Conservation (phyloP, 1,140 invertebrate species). For the Conus ventricosus region DNA sequence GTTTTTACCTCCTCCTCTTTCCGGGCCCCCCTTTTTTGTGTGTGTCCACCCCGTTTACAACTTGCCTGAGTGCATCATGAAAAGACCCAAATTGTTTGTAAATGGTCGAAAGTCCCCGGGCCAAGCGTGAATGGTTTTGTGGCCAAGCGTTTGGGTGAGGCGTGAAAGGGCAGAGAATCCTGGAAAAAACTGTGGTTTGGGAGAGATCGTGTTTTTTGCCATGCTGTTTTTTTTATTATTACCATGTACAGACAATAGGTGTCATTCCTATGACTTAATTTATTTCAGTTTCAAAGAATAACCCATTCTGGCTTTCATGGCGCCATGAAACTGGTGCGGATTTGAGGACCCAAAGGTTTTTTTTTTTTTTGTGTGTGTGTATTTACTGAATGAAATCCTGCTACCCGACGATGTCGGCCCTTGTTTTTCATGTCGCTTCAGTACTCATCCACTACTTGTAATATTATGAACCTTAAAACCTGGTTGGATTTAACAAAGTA, state of each 20-base stretch:
- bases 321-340: constrained; percentile 6
- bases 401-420: background rate
- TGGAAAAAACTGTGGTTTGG: background rate
- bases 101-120: background rate
- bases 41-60: too few relatives aligned
- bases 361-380: background rate
- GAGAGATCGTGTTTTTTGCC: background rate
- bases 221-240: background rate
- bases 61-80: too few relatives aligned
- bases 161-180: background rate
- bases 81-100: too few relatives aligned
- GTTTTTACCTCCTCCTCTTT: too few relatives aligned
- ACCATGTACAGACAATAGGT: constrained; percentile 23
- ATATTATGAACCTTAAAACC: too few relatives aligned
- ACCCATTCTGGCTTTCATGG: constrained; percentile 25
- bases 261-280: constrained; percentile 25
- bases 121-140: background rate
- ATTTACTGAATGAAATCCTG: background rate
- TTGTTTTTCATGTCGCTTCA: background rate
- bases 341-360: constrained; percentile 26
- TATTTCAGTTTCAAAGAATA: constrained; percentile 19
- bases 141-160: background rate
- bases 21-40: too few relatives aligned
- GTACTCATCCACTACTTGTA: too few relatives aligned
- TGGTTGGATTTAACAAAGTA: too few relatives aligned